phyloP scores from a whole-genome alignment of 2,797 vertebrate genomes.

The Phalloptychus januarius region DNA sequence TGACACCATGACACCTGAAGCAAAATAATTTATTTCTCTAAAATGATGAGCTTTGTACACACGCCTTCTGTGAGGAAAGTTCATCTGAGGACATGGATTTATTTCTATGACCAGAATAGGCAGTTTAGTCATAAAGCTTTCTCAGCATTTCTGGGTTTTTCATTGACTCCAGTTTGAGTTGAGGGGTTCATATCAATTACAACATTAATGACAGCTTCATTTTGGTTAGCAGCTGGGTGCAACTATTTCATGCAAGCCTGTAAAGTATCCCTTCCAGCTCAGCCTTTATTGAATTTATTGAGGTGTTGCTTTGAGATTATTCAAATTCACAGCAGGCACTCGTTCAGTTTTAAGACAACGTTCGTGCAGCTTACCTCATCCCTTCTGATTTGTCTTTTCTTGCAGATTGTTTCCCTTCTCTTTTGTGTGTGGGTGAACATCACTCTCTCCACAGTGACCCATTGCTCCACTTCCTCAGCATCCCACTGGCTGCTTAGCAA shows the following conservation, averaged over 20 bases:
- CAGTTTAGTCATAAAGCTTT: neutral
- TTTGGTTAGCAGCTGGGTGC: neutral
- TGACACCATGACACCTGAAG: neutral
- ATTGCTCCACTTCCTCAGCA: constrained; percentile 80
- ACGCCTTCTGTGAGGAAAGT: neutral
- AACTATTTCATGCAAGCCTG: neutral
- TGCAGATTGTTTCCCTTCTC: constrained; percentile 17
- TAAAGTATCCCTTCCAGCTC: neutral
- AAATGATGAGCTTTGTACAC: neutral
- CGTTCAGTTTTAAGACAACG: neutral
- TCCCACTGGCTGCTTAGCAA: constrained; percentile 83
- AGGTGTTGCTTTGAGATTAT: neutral
- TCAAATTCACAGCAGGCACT: constrained; percentile 16
- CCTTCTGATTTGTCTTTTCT: constrained; percentile 21
- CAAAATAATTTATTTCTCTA: neutral
- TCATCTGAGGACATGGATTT: neutral
- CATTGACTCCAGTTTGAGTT: neutral
- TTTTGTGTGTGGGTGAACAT: constrained; percentile 71
- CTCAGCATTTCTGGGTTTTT: neutral
- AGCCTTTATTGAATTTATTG: neutral
- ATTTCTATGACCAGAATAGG: neutral
- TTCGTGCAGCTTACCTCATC: constrained; percentile 22
- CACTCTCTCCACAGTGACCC: constrained; percentile 76
- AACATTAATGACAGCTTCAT: neutral
- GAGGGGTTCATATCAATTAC: neutral